Evolutionary conservation across 2,113 vertebrate genomes (phyloP), one percentile per base, ranked within the genome.

Genomic region (Dinomys branickii): DNA sequence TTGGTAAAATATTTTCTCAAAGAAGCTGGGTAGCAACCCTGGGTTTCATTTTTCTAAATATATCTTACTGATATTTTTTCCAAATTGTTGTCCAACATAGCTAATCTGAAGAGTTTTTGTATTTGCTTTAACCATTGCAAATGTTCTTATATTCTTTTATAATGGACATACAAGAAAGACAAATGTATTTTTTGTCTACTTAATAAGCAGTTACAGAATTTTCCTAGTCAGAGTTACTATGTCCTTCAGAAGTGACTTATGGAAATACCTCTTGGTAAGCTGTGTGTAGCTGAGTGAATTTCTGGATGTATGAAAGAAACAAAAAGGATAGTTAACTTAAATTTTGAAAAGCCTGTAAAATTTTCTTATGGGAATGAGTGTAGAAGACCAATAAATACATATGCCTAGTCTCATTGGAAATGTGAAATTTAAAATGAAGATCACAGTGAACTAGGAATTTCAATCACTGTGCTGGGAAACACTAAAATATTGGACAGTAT

Each of bases 1-100:
- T 97, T 98, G 98, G 97, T 96, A 97, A 98, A 97, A 98, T 94
- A 94, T 97, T 98, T 98, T 98, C 97, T 95, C 96, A 98, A 80
- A 94, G 96, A 98, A 98, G 86, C 88, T 94, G 96, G 94, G 95
- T 98, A 97, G 91, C 93, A 97, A 97, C 94, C 97, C 97, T 98
- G 97, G 87, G 97, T 98, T 98, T 98, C 95, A 97, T 98, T 98
- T 98, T 98, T 98, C 33, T 10, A 87, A 98, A 97, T 96, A 97
- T 97, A 97, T 98, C 95, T 96, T 93, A 91, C 87, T 97, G 97
- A 97, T 96, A 97, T 97, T 97, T 98, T 98, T 98, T 98, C 97
- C 98, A 98, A 94, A 90, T 97, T 97, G 63, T 84, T 97, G 96
- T 98, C 98, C 96, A 98, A 90, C 89, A 58, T 92, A 96, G 97